These are phyloP conservation scores for Tretioscincus oriximinensis DNA, from an alignment of 2,113 vertebrate genomes.

Conservation along the genomic window DNA sequence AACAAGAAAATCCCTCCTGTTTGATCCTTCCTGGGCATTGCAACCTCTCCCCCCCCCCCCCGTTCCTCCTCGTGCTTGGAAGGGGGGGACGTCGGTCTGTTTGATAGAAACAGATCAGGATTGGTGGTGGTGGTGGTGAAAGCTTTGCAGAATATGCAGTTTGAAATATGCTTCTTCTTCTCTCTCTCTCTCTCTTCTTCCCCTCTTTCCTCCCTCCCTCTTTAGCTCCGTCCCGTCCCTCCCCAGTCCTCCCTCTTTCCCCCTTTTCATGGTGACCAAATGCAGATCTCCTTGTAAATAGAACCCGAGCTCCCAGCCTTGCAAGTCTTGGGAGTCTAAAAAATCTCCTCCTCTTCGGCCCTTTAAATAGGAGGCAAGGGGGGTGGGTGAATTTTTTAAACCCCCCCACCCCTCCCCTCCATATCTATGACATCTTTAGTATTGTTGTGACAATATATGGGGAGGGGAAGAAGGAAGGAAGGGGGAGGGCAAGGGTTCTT, in stretches of 20 bases:
- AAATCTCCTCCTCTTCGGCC: conserved; percentile 2
- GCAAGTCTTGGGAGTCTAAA: background rate
- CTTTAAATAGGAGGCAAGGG: conserved; percentile 60
- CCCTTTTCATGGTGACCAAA: conserved; percentile 66
- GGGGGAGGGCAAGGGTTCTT: conserved; percentile 50
- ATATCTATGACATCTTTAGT: conserved; percentile 63
- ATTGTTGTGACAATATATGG: conserved; percentile 62
- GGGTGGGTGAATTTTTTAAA: conserved; percentile 29
- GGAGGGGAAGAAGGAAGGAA: conserved; percentile 18
- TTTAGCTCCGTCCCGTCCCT: background rate
- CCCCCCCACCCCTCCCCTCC: conserved; percentile 28
- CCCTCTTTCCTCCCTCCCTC: conserved; percentile 36
- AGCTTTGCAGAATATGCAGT: conserved; percentile 77
- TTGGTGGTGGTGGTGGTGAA: conserved; percentile 59
- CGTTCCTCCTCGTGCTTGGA: too few relatives aligned
- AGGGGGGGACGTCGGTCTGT: conserved; percentile 72
- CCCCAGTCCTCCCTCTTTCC: conserved; percentile 45
- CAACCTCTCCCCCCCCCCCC: conserved; percentile 12
- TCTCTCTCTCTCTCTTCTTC: background rate
- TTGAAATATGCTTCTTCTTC: conserved; percentile 71
- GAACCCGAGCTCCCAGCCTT: conserved; percentile 57
- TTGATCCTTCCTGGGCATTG: conserved; percentile 5
- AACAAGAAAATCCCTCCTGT: background rate
- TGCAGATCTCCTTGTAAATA: conserved; percentile 68
- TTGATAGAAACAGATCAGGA: conserved; percentile 65